Base-by-base conservation (phyloP, 2,888 invertebrate species). In the Melipona beecheii region DNA sequence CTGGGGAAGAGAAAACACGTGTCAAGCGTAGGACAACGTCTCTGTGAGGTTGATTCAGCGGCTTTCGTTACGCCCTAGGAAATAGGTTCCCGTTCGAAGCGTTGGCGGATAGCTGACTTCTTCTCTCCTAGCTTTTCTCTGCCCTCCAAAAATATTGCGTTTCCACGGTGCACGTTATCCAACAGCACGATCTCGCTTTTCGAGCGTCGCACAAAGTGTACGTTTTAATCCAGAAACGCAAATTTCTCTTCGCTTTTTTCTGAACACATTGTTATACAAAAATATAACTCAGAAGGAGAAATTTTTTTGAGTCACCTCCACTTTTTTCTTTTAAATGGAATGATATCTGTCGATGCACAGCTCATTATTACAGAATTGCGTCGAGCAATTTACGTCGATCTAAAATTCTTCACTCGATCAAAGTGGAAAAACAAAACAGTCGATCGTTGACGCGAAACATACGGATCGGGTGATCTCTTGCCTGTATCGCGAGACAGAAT, bases 71-170 rank as follows among this genome's bases (percentile, higher is more conserved):
- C 76, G 78, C 65, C 75, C 62, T 84, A 79, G 84, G 87, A 84
- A 87, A 84, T 84, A 78, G 77, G 84, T 75, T 77, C 79, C 77
- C 81, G 79, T 86, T 81, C 79, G 75, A 70, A 86, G 62, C 36
- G 56, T 43, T 58, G 24, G 58, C 24, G 54, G 49, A 36, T 36
- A 68, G 17, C 24, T n/a, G 62, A 21, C 71, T 43, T 54, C 65
- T 21, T 56, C 49, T 49, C 17, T 43, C 65, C 9, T 43, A 43
- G 71, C 54, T 71, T 71, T 71, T 71, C 49, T 65, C 49, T 65
- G 64, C 24, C n/a, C 27, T 24, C 50, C 19, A 13, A 75, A 75
- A 68, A 52, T 21, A 4, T 21, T 21, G 60, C 72, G 27, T 49
- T 72, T 27, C 60, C 56, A 49, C 27, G 71, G 17, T 49, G 31